Base-by-base conservation (phyloP, 2,797 vertebrate species). In the Eulemur rubriventer region DNA sequence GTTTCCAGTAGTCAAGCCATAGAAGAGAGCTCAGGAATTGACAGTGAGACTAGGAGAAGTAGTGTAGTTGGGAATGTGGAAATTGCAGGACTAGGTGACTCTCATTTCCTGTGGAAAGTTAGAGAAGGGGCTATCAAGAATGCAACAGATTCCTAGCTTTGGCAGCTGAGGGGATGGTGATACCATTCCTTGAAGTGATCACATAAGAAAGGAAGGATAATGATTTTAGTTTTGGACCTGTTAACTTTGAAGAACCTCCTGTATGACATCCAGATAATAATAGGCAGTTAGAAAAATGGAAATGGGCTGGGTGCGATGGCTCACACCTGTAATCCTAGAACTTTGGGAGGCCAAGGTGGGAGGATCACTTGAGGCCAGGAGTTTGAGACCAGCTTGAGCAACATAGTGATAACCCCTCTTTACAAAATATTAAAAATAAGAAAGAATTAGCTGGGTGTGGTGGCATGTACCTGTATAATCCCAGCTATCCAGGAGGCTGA, bases 211-310 rank as follows among this genome's bases (percentile, higher is more conserved):
- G 59, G 41, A 67, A 75, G 59, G 87, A 30, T 33, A 59, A 38
- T 13, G 59, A 41, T 69, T 89, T 86, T 38, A 69, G 83, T 89
- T 94, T 76, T 72, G 80, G 52, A 84, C 65, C 48, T 91, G n/a
- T 26, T 83, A 41, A 46, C 79, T 72, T 59, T 50, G 26, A 72
- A 88, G 84, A 87, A 43, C 65, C 17, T 63, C 65, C 18, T 35
- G 0, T 67, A 18, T 35, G 30, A 63, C 59, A 48, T 16, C 22
- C n/a, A 65, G n/a, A 26, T 57, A 93, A 17, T 41, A 85, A 13
- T 48, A 80, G 75, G 2, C 61, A 88, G n/a, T 82, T 70, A 46
- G 50, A 61, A 79, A 87, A 86, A 52, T 1, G n/a, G 85, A 91
- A 90, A 55, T 2, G 6, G 10, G 2, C 28, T 14, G 14, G 14